Conservation (phyloP, 1,140 invertebrate species). For the Marisa cornuarietis region DNA sequence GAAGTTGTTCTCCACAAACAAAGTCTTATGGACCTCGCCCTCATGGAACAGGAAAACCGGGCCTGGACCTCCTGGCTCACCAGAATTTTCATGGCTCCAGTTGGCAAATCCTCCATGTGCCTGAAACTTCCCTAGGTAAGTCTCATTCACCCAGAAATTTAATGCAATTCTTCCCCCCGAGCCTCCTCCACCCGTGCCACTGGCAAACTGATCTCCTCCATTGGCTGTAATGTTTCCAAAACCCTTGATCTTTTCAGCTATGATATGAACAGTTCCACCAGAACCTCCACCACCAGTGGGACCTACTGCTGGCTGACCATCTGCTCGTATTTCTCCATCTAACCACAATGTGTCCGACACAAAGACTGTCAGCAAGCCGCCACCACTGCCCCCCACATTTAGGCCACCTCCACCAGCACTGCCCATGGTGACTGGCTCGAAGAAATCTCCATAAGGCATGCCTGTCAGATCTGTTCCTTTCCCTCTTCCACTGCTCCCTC, state of each 20-base stretch:
- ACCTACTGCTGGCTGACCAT: slow-evolving; percentile 37
- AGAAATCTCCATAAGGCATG: slow-evolving; percentile 52
- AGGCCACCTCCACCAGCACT: slow-evolving; percentile 51
- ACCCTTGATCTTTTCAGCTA: slow-evolving; percentile 42
- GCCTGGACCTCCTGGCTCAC: slow-evolving; percentile 52
- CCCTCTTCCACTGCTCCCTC: slow-evolving; percentile 51
- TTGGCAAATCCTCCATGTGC: slow-evolving; percentile 44
- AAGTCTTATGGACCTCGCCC: slow-evolving; percentile 41
- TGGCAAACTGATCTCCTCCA: slow-evolving; percentile 44
- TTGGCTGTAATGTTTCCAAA: slow-evolving; percentile 54
- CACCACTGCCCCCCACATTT: slow-evolving; percentile 43
- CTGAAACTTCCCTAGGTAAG: slow-evolving; percentile 47
- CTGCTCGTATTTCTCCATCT: slow-evolving; percentile 46
- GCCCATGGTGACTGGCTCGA: slow-evolving; percentile 44
- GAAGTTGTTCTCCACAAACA: slow-evolving; percentile 49
- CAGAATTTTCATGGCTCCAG: background rate
- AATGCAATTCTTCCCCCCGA: slow-evolving; percentile 50
- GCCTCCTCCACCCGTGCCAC: slow-evolving; percentile 47
- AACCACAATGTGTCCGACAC: slow-evolving; percentile 41
- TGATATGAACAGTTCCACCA: slow-evolving; percentile 49
- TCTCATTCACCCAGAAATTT: slow-evolving; percentile 49
- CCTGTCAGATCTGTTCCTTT: slow-evolving; percentile 41
- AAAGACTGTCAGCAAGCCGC: slow-evolving; percentile 45
- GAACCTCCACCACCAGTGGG: slow-evolving; percentile 47
- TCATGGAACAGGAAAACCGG: slow-evolving; percentile 50